phyloP scores from a whole-genome alignment of 2,888 invertebrate genomes.

The Eupithecia centaureata region DNA sequence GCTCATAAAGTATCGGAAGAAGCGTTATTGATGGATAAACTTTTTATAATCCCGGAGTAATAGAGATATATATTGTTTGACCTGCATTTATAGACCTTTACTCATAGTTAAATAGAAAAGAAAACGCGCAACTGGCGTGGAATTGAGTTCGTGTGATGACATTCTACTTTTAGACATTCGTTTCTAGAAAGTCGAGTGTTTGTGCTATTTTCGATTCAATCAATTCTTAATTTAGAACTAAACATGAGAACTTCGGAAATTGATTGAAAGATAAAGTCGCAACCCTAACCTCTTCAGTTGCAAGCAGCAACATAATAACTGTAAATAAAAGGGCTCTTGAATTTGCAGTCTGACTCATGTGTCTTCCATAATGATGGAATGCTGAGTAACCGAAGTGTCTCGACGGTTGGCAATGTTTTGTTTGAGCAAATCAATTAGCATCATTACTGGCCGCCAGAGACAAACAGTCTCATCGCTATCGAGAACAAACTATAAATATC shows the following conservation, averaged over 20 bases:
- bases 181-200: slow-evolving; percentile 30
- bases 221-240: slow-evolving; percentile 32
- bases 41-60: not conserved
- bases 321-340: slow-evolving; percentile 21
- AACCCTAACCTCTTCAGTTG: slow-evolving; percentile 27
- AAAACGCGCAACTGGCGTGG: not conserved
- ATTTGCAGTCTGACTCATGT: slow-evolving; percentile 12
- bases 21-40: not conserved
- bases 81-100: not conserved
- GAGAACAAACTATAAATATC: slow-evolving; percentile 35
- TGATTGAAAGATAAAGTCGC: slow-evolving; percentile 7
- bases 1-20: not conserved
- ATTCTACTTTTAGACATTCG: slow-evolving; percentile 28
- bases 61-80: not conserved
- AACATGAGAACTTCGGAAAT: slow-evolving; percentile 6
- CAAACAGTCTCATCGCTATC: slow-evolving; percentile 29
- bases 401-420: slow-evolving; percentile 14
- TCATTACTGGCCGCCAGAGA: slow-evolving; percentile 22
- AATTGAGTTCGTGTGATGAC: not conserved
- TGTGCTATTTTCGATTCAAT: slow-evolving; percentile 30
- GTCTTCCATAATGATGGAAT: slow-evolving; percentile 15
- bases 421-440: slow-evolving; percentile 20
- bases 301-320: slow-evolving; percentile 16
- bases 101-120: not conserved
- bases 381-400: not conserved